These are phyloP conservation scores for Flexamia atlantica DNA, from an alignment of 2,888 invertebrate species.

Conservation along the genomic window DNA sequence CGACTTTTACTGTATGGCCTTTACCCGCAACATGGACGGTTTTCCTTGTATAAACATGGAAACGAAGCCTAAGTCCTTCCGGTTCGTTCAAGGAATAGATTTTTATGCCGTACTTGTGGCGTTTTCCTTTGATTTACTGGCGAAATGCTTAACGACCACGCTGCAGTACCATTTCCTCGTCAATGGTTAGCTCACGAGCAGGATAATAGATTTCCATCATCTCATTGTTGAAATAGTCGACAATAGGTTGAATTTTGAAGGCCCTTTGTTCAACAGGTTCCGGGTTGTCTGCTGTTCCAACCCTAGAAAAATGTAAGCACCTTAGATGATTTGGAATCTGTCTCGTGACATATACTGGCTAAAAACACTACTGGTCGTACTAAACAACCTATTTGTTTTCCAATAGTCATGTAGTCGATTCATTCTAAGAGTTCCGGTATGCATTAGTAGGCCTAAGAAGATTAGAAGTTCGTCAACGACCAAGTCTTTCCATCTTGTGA, in stretches of 20 bases:
- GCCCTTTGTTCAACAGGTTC: neutral
- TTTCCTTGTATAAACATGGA: neutral
- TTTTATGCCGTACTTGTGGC: neutral
- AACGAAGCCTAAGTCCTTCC: neutral
- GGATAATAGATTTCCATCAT: neutral
- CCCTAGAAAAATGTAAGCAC: constrained; percentile 1
- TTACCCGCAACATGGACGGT: neutral
- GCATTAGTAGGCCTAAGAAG: neutral
- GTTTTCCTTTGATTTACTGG: constrained; percentile 12
- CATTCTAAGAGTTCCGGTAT: neutral
- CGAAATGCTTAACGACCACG: neutral
- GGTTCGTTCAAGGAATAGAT: neutral
- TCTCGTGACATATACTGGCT: neutral
- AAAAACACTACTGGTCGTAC: neutral
- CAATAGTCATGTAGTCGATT: neutral
- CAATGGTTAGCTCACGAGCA: neutral
- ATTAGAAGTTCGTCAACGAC: neutral
- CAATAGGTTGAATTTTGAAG: neutral
- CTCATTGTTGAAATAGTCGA: constrained; percentile 31
- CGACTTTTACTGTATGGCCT: constrained; percentile 29
- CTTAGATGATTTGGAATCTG: constrained; percentile 5
- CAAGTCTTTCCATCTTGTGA: neutral
- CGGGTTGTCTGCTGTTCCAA: neutral
- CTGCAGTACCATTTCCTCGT: constrained; percentile 18
- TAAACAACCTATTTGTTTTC: neutral